phyloP scores from a whole-genome alignment of 2,888 invertebrate species.

The Cataglyphis rosenhaueri region DNA sequence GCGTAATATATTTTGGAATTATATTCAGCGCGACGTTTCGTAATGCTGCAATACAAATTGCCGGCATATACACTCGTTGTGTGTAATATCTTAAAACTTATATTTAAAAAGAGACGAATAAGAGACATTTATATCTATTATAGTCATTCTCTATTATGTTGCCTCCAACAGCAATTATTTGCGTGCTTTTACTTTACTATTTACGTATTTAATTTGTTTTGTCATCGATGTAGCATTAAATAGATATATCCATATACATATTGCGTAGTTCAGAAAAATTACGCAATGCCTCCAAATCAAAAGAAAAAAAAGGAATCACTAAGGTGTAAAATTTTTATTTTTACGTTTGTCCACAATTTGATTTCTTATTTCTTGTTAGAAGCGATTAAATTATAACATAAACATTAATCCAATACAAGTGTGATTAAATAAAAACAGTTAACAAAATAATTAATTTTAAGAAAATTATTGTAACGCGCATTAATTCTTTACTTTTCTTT shows the following conservation, averaged over 20 bases:
- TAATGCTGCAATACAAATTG: constrained; percentile 23
- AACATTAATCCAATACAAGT: neutral
- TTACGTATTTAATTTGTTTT: constrained; percentile 5
- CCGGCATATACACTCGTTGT: constrained; percentile 21
- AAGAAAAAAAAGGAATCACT: neutral
- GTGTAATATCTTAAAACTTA: constrained; percentile 41
- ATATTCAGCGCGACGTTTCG: constrained; percentile 39
- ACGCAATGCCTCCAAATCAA: neutral
- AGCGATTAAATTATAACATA: neutral
- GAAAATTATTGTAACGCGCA: neutral
- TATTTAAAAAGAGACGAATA: constrained; percentile 36
- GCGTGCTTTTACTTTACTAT: neutral
- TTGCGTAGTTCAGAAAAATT: neutral
- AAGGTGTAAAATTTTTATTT: neutral
- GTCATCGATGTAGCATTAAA: neutral
- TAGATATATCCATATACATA: neutral
- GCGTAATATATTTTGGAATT: constrained; percentile 51
- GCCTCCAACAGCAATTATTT: neutral
- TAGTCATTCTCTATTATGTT: neutral
- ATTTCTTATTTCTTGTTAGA: neutral
- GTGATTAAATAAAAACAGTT: neutral
- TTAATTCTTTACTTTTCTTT: neutral
- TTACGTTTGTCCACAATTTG: neutral
- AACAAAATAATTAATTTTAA: neutral
- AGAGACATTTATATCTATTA: constrained; percentile 33